phyloP scores from a whole-genome alignment of 2,113 vertebrate genomes.

The Corythaixoides concolor region DNA sequence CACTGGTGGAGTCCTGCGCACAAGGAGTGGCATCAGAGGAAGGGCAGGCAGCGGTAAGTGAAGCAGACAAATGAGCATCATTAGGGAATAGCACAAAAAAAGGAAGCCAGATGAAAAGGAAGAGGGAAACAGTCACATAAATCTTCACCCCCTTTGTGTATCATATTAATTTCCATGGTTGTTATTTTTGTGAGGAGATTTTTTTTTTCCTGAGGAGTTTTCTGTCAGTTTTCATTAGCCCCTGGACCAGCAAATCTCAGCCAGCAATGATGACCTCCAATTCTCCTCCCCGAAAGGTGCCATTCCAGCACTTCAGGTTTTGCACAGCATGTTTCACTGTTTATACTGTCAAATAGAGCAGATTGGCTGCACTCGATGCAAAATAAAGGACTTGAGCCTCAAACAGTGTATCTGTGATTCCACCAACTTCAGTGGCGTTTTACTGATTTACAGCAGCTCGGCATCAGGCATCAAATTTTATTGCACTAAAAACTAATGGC shows the following conservation, averaged over 20 bases:
- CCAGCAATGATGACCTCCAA: neutral
- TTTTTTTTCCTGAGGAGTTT: conserved; percentile 4
- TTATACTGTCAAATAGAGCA: neutral
- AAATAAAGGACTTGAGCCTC: neutral
- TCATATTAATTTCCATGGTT: conserved; percentile 37
- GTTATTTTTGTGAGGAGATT: neutral
- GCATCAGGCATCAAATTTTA: neutral
- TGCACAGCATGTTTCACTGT: neutral
- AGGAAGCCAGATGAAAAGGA: neutral
- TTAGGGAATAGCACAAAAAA: neutral
- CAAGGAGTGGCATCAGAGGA: neutral
- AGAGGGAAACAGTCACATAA: neutral
- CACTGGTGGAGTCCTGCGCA: neutral
- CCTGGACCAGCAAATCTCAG: neutral
- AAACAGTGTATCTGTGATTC: neutral
- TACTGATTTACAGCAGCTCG: neutral
- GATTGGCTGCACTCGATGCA: neutral
- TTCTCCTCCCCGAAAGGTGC: neutral
- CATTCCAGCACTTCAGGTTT: neutral
- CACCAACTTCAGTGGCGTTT: neutral
- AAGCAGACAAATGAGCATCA: conserved; percentile 34
- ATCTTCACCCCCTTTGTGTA: conserved; percentile 15
- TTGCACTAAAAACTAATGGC: neutral
- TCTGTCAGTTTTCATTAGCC: conserved; percentile 45
- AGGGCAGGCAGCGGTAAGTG: neutral